A percentile compares a stretch with the other conserved stretches of the same genome.
These are phyloP conservation scores for Platanista minor DNA, from an alignment of 2,113 vertebrate genomes.

Conservation along the genomic window DNA sequence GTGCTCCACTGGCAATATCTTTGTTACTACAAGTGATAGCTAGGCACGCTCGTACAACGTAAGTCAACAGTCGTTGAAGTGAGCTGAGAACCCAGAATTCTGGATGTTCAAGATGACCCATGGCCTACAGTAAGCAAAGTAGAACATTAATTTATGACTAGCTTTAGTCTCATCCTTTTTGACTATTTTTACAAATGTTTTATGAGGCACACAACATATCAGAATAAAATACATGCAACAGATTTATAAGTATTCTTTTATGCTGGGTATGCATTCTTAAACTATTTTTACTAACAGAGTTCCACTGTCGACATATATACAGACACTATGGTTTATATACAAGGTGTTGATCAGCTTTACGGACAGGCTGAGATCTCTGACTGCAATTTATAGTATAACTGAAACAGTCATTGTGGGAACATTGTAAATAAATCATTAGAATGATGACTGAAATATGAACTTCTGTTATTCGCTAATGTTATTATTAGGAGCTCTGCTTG, in stretches of 20 bases:
- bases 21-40: background rate
- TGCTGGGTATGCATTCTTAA: background rate
- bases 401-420: background rate
- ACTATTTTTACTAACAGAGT: background rate
- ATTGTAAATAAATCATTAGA: background rate
- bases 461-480: background rate
- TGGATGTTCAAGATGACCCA: accelerated
- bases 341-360: background rate
- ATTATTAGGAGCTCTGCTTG: background rate
- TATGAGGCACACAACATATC: background rate
- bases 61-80: background rate
- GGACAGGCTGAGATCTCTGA: background rate
- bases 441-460: background rate
- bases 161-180: background rate
- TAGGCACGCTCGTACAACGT: too few species aligned
- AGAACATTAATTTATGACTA: background rate
- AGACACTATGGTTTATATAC: background rate
- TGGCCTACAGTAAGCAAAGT: accelerated
- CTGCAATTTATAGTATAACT: background rate
- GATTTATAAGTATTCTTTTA: background rate
- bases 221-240: background rate
- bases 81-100: background rate
- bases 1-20: background rate
- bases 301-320: background rate
- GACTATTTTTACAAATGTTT: background rate